These are phyloP conservation scores for Arion vulgaris DNA, from an alignment of 1,140 invertebrate genomes.

Conservation along the genomic window DNA sequence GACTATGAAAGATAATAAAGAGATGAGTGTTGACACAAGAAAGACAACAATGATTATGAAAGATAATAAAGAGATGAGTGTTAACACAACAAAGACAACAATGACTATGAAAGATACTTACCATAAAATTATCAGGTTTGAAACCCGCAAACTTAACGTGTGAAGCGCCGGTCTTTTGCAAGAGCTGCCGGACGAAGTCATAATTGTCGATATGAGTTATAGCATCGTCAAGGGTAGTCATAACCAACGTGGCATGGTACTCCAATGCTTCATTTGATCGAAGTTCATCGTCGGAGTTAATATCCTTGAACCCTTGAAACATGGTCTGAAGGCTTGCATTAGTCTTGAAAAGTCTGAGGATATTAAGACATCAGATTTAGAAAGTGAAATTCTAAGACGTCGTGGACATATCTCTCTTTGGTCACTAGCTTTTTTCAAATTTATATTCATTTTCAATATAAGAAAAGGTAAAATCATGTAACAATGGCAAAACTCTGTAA, in stretches of 20 bases:
- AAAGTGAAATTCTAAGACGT: too few relatives aligned
- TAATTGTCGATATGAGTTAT: slow-evolving; percentile 61
- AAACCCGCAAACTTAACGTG: slow-evolving; percentile 56
- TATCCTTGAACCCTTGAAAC: slow-evolving; percentile 56
- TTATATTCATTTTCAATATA: too few relatives aligned
- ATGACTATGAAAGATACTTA: too few relatives aligned
- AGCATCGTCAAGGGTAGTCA: slow-evolving; percentile 63
- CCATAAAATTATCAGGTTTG: slow-evolving; percentile 54
- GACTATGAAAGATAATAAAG: too few relatives aligned
- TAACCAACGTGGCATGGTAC: slow-evolving; percentile 60
- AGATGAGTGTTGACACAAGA: too few relatives aligned
- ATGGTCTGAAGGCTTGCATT: slow-evolving; percentile 52
- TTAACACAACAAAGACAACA: too few relatives aligned
- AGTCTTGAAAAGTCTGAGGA: slow-evolving; percentile 59
- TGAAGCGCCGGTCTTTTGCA: slow-evolving; percentile 50
- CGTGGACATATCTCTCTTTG: too few relatives aligned
- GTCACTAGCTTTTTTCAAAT: too few relatives aligned
- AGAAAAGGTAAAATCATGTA: too few relatives aligned
- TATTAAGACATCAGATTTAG: slow-evolving; percentile 25
- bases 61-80: too few relatives aligned
- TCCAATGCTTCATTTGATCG: slow-evolving; percentile 59
- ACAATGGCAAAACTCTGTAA: too few relatives aligned
- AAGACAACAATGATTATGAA: too few relatives aligned
- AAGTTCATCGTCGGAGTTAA: slow-evolving; percentile 55
- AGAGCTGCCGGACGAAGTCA: slow-evolving; percentile 50